A percentile compares a stretch with the other conserved stretches of the same genome.
Evolutionary conservation across 2,888 invertebrate species (phyloP).

Genomic region (Lepas anatifera): DNA sequence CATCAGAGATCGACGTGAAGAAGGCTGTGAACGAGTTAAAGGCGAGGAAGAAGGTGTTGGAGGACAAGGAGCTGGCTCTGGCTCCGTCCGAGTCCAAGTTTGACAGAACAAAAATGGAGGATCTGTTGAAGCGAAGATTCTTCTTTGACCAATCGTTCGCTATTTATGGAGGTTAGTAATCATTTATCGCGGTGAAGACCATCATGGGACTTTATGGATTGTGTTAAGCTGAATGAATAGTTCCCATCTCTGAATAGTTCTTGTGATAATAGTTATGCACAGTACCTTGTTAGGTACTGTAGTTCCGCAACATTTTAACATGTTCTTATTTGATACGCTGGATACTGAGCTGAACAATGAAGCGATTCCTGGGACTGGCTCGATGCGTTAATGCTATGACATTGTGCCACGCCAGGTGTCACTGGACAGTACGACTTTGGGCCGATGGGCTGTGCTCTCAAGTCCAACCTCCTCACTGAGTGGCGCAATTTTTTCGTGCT

Average conservation of each 20-base stretch:
- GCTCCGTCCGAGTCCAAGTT: slow-evolving; percentile 53
- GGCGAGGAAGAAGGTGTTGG: slow-evolving; percentile 71
- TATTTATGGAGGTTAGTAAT: slow-evolving; percentile 88
- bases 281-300: too few relatives aligned
- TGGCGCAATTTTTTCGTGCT: slow-evolving; percentile 95
- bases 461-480: slow-evolving; percentile 79
- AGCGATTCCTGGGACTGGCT: too few relatives aligned
- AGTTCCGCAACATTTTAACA: too few relatives aligned
- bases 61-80: slow-evolving; percentile 81
- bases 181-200: too few relatives aligned
- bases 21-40: slow-evolving; percentile 90
- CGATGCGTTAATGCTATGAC: too few relatives aligned
- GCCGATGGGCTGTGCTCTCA: slow-evolving; percentile 98
- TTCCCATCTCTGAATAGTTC: too few relatives aligned
- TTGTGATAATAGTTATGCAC: too few relatives aligned
- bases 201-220: too few relatives aligned
- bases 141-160: slow-evolving; percentile 98
- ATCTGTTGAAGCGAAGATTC: slow-evolving; percentile 88
- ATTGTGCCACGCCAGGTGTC: too few relatives aligned
- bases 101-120: slow-evolving; percentile 90
- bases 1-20: slow-evolving; percentile 83
- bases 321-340: too few relatives aligned
- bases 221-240: too few relatives aligned
- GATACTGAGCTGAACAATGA: too few relatives aligned
- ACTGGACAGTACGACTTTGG: slow-evolving; percentile 93